Conservation (phyloP, 2,797 vertebrate genomes). For the Rhynchonycteris naso region DNA sequence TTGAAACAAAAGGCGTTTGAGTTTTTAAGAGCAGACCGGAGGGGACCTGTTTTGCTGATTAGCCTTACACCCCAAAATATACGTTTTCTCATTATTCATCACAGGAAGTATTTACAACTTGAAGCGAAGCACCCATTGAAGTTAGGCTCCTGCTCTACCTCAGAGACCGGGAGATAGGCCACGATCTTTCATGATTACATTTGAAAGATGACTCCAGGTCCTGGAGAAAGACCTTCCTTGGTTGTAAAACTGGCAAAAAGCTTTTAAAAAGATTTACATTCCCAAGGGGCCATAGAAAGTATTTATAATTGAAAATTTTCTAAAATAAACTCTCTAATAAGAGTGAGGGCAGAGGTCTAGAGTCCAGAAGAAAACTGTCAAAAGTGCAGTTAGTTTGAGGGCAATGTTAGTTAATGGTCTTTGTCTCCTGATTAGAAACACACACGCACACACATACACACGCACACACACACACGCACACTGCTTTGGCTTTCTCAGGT, state of each 20-base stretch:
- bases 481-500: not conserved
- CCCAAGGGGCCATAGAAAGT: not conserved
- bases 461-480: not conserved
- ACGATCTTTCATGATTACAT: not conserved
- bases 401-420: not conserved
- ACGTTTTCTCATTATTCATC: not conserved
- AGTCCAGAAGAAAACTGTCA: not conserved
- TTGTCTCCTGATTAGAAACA: not conserved
- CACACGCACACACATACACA: not conserved
- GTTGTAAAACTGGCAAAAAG: slow-evolving; percentile 1
- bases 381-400: not conserved
- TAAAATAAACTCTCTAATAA: not conserved
- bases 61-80: not conserved
- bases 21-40: not conserved
- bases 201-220: slow-evolving; percentile 22
- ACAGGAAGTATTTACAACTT: not conserved
- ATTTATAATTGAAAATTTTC: slow-evolving; percentile 25
- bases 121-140: not conserved
- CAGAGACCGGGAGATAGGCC: not conserved
- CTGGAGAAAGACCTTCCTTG: slow-evolving; percentile 16
- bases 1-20: not conserved
- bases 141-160: not conserved
- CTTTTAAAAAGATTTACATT: slow-evolving; percentile 51
- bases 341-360: not conserved
- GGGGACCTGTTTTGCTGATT: not conserved